phyloP scores from a whole-genome alignment of 2,888 invertebrate species.

The Troides helena region DNA sequence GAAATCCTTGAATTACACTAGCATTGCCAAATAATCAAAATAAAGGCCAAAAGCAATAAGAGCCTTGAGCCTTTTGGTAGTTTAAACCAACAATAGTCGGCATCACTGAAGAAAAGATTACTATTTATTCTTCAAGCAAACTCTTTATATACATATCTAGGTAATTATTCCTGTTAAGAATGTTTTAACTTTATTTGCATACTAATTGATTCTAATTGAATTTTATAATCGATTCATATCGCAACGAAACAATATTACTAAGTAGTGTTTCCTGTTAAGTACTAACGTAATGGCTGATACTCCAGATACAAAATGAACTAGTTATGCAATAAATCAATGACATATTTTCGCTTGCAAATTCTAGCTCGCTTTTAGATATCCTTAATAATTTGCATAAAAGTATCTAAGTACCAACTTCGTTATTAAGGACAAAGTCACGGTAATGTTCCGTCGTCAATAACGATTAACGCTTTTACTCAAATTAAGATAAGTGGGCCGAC shows the following conservation, averaged over 20 bases:
- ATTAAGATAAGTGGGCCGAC: slow-evolving; percentile 21
- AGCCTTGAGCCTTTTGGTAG: not conserved
- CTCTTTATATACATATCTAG: too few relatives aligned
- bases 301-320: not conserved
- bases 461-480: slow-evolving; percentile 24
- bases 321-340: not conserved
- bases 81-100: not conserved
- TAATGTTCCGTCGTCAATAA: slow-evolving; percentile 22
- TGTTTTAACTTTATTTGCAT: too few relatives aligned
- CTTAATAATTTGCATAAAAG: not conserved
- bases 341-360: not conserved
- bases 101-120: not conserved
- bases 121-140: too few relatives aligned
- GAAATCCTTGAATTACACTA: not conserved
- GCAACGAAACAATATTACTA: too few relatives aligned
- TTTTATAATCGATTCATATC: too few relatives aligned
- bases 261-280: too few relatives aligned
- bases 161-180: too few relatives aligned
- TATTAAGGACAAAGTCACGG: not conserved
- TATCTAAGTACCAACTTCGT: not conserved
- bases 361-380: not conserved
- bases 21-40: not conserved
- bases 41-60: not conserved
- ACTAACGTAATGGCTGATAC: too few relatives aligned
- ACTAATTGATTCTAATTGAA: too few relatives aligned